A percentile compares a stretch with the other conserved stretches of the same genome.
Conservation (phyloP, 2,113 vertebrate genomes). For the Verasper variegatus region DNA sequence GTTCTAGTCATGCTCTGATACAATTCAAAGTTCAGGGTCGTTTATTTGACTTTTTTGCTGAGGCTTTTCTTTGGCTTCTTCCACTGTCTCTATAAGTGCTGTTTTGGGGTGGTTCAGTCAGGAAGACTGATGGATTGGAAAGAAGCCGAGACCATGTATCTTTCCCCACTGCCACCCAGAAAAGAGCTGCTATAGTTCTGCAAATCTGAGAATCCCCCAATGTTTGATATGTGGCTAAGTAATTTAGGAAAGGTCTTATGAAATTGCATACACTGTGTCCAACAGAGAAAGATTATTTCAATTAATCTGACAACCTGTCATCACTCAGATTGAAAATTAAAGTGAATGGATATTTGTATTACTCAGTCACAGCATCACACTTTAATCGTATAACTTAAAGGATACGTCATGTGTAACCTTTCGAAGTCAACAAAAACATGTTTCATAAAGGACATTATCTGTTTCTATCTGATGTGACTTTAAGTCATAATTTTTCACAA, state of each 20-base stretch:
- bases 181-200: background rate
- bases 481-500: constrained; percentile 29
- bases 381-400: background rate
- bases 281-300: background rate
- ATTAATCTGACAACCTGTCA: background rate
- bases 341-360: background rate
- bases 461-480: background rate
- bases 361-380: background rate
- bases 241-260: background rate
- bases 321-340: background rate
- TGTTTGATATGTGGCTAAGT: background rate
- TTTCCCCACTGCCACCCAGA: background rate
- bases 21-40: background rate
- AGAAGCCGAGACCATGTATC: background rate
- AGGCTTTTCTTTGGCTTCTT: background rate
- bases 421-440: background rate
- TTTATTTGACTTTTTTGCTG: background rate
- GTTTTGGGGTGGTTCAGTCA: background rate
- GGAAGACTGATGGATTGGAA: background rate
- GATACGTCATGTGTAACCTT: background rate
- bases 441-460: background rate
- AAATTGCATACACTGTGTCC: background rate
- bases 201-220: background rate
- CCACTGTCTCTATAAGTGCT: background rate
- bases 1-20: background rate